Conservation (phyloP, 1,140 invertebrate species). For the Nasonia vitripennis region DNA sequence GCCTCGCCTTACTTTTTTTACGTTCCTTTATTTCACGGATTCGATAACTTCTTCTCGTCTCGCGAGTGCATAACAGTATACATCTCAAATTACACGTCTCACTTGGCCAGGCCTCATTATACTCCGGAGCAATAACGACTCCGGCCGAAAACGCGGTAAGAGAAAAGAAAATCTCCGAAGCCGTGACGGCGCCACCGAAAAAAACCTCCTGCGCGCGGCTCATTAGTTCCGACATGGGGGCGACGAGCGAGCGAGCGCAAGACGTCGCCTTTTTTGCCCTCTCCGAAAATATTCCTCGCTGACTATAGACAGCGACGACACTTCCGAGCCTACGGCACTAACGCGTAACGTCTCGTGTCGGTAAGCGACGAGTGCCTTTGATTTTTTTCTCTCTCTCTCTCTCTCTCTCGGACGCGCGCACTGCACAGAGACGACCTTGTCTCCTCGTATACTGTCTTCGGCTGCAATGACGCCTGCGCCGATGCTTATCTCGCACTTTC, state of each 20-base stretch:
- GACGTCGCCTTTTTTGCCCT: background rate
- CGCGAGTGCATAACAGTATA: too few relatives aligned
- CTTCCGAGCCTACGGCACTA: background rate
- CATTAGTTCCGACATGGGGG: slow-evolving; percentile 17
- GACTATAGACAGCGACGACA: background rate
- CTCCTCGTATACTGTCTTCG: background rate
- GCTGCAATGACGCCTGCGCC: slow-evolving; percentile 7
- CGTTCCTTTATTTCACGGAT: too few relatives aligned
- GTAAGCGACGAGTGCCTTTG: background rate
- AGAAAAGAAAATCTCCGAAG: background rate
- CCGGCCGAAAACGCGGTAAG: background rate
- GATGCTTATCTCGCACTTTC: slow-evolving; percentile 17
- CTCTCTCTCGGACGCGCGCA: background rate
- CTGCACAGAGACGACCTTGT: background rate
- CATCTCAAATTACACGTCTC: too few relatives aligned
- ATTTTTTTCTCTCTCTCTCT: slow-evolving; percentile 7
- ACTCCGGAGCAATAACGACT: too few relatives aligned
- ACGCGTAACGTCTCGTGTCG: slow-evolving; percentile 19
- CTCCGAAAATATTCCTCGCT: slow-evolving; percentile 17
- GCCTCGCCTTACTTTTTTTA: too few relatives aligned
- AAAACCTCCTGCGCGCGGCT: background rate
- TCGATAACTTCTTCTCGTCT: too few relatives aligned
- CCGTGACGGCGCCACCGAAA: background rate
- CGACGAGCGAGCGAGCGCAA: background rate
- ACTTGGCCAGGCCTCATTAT: too few relatives aligned